Evolutionary conservation across 2,797 vertebrate genomes (phyloP).

Genomic region (Mus minutoides): DNA sequence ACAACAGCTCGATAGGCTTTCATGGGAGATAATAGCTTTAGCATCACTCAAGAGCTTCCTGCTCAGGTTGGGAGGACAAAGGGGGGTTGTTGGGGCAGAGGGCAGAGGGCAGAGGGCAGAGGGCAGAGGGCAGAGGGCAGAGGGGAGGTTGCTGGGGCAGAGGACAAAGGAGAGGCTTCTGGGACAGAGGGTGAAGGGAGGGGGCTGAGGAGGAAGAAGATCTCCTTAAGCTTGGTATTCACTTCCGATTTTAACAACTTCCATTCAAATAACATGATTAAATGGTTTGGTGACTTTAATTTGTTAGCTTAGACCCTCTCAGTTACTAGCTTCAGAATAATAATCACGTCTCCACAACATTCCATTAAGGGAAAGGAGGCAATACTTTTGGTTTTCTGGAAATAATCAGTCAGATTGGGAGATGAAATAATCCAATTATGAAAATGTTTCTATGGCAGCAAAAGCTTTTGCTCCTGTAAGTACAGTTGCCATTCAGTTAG

Average conservation of each 20-base stretch:
- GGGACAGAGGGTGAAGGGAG: neutral
- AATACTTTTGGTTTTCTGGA: neutral
- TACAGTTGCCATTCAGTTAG: neutral
- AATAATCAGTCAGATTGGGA: neutral
- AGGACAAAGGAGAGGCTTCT: neutral
- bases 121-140: neutral
- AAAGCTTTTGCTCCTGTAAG: neutral
- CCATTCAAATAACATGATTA: neutral
- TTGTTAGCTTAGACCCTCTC: neutral
- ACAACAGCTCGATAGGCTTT: neutral
- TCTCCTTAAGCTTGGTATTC: neutral
- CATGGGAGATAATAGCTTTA: neutral
- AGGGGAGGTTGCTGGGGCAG: too few species aligned
- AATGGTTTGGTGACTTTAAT: neutral
- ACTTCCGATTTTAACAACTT: neutral
- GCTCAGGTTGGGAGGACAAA: neutral
- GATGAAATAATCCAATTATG: neutral
- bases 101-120: neutral
- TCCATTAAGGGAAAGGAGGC: slow-evolving; percentile 7
- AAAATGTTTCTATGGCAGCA: neutral
- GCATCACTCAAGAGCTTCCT: neutral
- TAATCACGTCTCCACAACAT: neutral
- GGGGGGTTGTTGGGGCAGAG: too few species aligned
- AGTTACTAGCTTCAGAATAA: neutral
- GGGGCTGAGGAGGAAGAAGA: accelerated